These are phyloP conservation scores for Trichogramma pretiosum DNA, from an alignment of 1,140 invertebrate genomes.

Conservation along the genomic window DNA sequence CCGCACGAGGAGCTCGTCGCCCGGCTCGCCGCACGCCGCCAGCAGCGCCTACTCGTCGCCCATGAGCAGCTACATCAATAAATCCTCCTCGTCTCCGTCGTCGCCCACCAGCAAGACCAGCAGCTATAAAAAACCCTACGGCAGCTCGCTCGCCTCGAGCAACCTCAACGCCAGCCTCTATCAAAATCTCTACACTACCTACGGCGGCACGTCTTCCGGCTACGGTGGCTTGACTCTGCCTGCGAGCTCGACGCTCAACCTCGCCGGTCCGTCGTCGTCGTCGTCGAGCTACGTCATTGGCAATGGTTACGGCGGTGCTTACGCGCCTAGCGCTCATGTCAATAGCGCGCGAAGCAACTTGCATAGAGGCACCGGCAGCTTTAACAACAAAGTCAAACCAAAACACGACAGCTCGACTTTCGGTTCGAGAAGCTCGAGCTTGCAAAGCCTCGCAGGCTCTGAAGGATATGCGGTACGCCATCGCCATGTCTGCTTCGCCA, in stretches of 20 bases:
- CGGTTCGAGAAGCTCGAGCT: constrained; percentile 39
- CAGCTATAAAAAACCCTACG: constrained; percentile 31
- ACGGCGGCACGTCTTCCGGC: constrained; percentile 54
- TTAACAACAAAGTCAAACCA: constrained; percentile 32
- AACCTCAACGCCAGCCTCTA: constrained; percentile 51
- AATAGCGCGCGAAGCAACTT: no score
- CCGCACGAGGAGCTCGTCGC: constrained; percentile 31
- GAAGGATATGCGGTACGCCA: constrained; percentile 62
- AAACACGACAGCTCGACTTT: constrained; percentile 28
- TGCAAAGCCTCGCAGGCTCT: constrained; percentile 51
- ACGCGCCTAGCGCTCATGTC: no score
- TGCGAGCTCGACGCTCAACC: constrained; percentile 38
- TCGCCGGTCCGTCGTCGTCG: constrained; percentile 46
- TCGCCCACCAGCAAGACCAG: constrained; percentile 22
- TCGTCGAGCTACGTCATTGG: no score
- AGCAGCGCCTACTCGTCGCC: no score
- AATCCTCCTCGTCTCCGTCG: constrained; percentile 25
- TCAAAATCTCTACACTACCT: constrained; percentile 43
- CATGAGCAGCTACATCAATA: constrained; percentile 5
- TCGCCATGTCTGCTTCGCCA: no score
- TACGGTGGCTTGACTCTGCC: constrained; percentile 53
- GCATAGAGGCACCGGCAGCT: constrained; percentile 33
- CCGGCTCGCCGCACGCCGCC: no score
- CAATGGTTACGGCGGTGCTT: no score
- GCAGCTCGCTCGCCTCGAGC: constrained; percentile 33